These are phyloP conservation scores for Drosophila saltans DNA, from an alignment of 1,140 invertebrate genomes.

Conservation along the genomic window DNA sequence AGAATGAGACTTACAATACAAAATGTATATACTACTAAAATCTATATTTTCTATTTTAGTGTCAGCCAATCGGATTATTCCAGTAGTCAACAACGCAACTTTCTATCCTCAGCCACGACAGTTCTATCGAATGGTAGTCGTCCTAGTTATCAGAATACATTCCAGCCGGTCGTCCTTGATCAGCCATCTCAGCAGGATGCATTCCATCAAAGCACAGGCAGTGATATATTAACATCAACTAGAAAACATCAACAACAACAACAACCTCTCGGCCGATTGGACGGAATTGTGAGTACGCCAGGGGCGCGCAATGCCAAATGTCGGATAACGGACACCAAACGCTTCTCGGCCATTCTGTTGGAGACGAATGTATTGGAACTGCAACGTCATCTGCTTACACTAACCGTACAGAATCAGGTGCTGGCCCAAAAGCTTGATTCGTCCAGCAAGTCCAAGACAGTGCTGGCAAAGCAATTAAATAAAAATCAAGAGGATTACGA, in stretches of 20 bases:
- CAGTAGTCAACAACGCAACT: constrained; percentile 74
- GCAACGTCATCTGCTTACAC: constrained; percentile 91
- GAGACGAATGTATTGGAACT: constrained; percentile 92
- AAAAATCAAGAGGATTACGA: constrained; percentile 90
- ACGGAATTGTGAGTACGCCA: constrained; percentile 84
- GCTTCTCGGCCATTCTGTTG: constrained; percentile 91
- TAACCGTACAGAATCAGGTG: constrained; percentile 93
- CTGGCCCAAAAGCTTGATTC: constrained; percentile 88
- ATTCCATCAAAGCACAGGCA: constrained; percentile 82
- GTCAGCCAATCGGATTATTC: constrained; percentile 77
- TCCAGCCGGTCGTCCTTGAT: constrained; percentile 77
- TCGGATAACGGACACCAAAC: constrained; percentile 86
- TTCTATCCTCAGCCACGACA: constrained; percentile 78
- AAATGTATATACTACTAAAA: neutral
- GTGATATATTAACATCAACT: constrained; percentile 64
- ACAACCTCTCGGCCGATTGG: constrained; percentile 83
- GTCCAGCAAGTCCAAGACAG: constrained; percentile 86
- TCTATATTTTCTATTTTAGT: constrained; percentile 18
- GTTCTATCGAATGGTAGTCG: constrained; percentile 77
- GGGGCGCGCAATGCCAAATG: constrained; percentile 84
- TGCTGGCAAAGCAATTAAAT: constrained; percentile 88
- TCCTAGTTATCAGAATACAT: constrained; percentile 68
- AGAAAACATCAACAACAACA: constrained; percentile 45
- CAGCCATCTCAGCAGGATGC: constrained; percentile 59
- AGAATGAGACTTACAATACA: neutral